Evolutionary conservation across 2,797 vertebrate genomes (phyloP), one percentile per base, ranked within the genome.

Genomic region (Gila robusta): DNA sequence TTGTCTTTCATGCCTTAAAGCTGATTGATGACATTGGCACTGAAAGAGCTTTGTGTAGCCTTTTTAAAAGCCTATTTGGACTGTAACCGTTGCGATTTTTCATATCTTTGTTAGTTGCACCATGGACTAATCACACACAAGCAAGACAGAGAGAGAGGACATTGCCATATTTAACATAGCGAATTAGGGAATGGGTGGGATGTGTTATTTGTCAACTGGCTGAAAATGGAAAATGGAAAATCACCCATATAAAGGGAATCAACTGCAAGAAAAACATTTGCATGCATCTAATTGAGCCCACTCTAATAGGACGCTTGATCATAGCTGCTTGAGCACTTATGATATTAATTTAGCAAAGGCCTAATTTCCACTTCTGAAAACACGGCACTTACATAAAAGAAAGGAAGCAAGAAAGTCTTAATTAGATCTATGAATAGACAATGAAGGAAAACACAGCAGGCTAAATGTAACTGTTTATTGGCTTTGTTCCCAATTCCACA

Each of bases 301-400:
- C 91, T 87, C 90, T 94, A 95, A 94, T 94, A 91, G 91, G 91
- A 93, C 90, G 94, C 91, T 95, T 93, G 92, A 95, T 94, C 93
- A 93, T 87, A 86, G 89, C 90, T 82, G 84, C 92, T 92, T 91
- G 91, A 94, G 91, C 92, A 88, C 94, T 94, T 93, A 92, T 90
- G 91, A 91, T 91, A 90, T 94, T 94, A 91, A 94, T 95, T 94
- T 93, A 91, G 77, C 88, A 5, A 81, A 82, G 89, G 87, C 90
- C 82, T 90, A 89, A 87, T 92, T 93, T 93, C 85, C 74, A 28
- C 90, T 91, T 85, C 87, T 90, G 85, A 87, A 92, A 89, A 90
- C 86, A 85, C 47, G 37, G 84, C 72, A 87, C 90, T 91, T 92
- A 93, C 90, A 92, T 94, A 90, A 93, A 94, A 93, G 91, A 86